Evolutionary conservation across 2,888 invertebrate genomes (phyloP), one percentile per base, ranked within the genome.

Genomic region (Phrixothrix hirtus): DNA sequence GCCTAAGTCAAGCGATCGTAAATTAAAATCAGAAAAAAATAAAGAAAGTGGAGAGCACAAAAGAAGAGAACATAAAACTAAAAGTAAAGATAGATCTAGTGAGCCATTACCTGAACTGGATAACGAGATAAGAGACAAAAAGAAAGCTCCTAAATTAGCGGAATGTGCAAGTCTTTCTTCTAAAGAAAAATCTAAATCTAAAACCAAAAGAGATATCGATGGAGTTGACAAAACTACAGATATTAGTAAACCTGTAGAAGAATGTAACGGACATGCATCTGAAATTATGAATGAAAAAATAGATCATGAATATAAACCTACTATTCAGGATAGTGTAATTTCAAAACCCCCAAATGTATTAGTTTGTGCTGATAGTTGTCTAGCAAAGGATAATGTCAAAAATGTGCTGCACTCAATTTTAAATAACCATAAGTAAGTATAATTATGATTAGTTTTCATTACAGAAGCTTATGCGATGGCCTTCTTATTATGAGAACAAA

Each of bases 341-440:
- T 78, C 81, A 1, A 90, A 89, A 72, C 89, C 91, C 35, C 87
- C 89, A 1, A 91, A 90, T 77, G 83, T 92, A 65, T 78, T 92
- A 53, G 87, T 92, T 60, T 91, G 87, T 73, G 88, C 90, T 1
- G 91, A 92, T 72, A 90, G 88, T 73, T 73, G 82, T 48, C 83
- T 83, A 15, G 85, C 88, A 34, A 83, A 85, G 62, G 88, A 89
- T 62, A 88, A 87, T 71, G 85, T 90, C 43, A 86, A 87, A 67
- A 77, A 79, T 15, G 86, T 87, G 14, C 78, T 92, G 36, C 80
- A 82, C 52, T 80, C 83, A 60, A 84, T 88, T 46, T 76, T 91
- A 53, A 86, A 87, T 71, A 81, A 80, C 66, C 84, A 89, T 68
- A 87, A 84, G 88, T 88, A 77, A 69, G 75, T 68, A 15, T 48